phyloP scores from a whole-genome alignment of 2,113 vertebrate species.

The Genyomyrus donnyi region DNA sequence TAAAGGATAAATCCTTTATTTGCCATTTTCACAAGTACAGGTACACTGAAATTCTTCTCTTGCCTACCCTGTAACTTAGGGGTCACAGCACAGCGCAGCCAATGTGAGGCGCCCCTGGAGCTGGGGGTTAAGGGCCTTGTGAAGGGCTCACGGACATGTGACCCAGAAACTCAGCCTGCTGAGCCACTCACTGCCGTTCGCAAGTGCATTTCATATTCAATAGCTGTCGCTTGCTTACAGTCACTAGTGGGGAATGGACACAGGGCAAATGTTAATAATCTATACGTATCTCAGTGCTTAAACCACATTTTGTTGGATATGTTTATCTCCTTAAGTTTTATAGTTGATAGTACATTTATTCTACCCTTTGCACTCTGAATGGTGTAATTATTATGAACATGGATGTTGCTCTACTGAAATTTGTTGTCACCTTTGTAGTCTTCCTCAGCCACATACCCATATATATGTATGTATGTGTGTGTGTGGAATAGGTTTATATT shows the following conservation, averaged over 20 bases:
- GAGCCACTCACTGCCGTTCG: neutral
- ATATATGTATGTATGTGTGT: neutral
- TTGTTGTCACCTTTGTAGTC: neutral
- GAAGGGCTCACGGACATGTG: neutral
- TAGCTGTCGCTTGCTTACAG: neutral
- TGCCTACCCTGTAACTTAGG: neutral
- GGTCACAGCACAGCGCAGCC: neutral
- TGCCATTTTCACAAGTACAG: neutral
- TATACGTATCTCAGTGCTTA: neutral
- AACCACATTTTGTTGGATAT: neutral
- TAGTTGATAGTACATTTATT: neutral
- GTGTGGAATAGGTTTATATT: too few species aligned
- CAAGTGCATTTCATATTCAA: neutral
- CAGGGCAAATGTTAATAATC: neutral
- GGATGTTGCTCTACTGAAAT: neutral
- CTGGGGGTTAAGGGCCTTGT: neutral
- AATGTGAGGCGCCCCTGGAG: neutral
- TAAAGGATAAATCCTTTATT: neutral
- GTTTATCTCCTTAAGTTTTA: neutral
- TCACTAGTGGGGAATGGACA: neutral
- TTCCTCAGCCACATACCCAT: neutral
- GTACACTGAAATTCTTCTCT: neutral
- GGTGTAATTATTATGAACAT: neutral
- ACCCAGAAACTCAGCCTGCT: neutral
- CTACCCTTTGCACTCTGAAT: neutral